Base-by-base conservation (phyloP, 2,113 vertebrate species). In the Lamprotornis superbus region DNA sequence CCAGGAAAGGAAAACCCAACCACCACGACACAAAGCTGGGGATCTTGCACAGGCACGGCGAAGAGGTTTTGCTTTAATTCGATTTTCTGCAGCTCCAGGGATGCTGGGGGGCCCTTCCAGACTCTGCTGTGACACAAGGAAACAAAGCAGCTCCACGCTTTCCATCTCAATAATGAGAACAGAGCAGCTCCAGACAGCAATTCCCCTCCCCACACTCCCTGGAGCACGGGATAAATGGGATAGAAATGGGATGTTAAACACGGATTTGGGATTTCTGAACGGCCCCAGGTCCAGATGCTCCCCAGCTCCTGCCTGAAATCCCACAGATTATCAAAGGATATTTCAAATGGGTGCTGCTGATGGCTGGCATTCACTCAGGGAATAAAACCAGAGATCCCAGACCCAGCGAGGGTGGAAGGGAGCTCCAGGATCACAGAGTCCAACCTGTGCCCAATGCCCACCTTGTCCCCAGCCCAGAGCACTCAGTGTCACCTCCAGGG, bases 21-120 rank as follows among this genome's bases (percentile, higher is more conserved):
- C 10, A 7, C 35, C 47, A 12, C 35, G 18, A 14, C 53, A 24
- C 14, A 33, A 47, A 87, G 42, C 74, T 35, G 50, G 31, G 52
- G 70, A 46, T 56, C 90, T 31, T 60, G 70, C 11, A 37, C 1
- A 10, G 4, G 5, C 46, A 47, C 6, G 3, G 25, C 37, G 5
- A 76, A 88, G 84, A 67, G 33, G 60, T 94, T 94, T 78, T 40
- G 69, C 79, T 95, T 97, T 97, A 97, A 97, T 97, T 91, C 69
- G 91, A 82, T 94, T 91, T 95, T 97, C 81, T 64, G 12, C 86
- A 61, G 79, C 92, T 92, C 89, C 60, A 49, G 64, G 56, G 95
- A 56, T 24, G 25, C 95, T 50, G 52, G 64, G 89, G 89, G 68
- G 86, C 56, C 56, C 30, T 95, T 94, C 94, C 15, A 20, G 55